Conservation (phyloP, 2,888 invertebrate genomes). For the Penaeus monodon region DNA sequence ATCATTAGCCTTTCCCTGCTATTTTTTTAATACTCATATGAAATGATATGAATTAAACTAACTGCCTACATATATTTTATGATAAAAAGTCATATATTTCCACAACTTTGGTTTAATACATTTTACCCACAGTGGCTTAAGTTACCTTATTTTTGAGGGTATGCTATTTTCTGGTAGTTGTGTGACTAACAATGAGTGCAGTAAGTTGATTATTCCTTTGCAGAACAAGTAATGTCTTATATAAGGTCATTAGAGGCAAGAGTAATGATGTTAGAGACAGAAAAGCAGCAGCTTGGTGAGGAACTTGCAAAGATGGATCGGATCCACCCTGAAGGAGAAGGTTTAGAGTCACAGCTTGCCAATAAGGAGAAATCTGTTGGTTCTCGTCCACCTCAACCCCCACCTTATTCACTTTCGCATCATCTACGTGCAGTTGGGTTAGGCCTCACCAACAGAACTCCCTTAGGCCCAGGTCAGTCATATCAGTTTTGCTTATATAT, state of each 20-base stretch:
- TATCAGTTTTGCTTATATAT: background rate
- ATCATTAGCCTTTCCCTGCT: too few relatives aligned
- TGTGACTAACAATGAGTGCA: too few relatives aligned
- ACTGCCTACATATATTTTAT: too few relatives aligned
- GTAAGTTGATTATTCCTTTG: background rate
- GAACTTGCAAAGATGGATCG: slow-evolving; percentile 47
- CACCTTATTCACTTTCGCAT: slow-evolving; percentile 62
- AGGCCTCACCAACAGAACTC: slow-evolving; percentile 53
- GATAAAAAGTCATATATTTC: too few relatives aligned
- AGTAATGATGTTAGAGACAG: slow-evolving; percentile 71
- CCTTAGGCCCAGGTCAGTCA: slow-evolving; percentile 53
- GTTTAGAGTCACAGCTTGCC: background rate
- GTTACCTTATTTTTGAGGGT: too few relatives aligned
- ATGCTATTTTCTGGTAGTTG: background rate
- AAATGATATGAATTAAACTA: too few relatives aligned
- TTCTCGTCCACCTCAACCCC: slow-evolving; percentile 32
- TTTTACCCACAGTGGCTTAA: too few relatives aligned
- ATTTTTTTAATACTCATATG: too few relatives aligned
- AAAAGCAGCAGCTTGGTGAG: slow-evolving; percentile 51
- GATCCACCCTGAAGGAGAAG: slow-evolving; percentile 57
- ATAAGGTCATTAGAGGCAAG: slow-evolving; percentile 84
- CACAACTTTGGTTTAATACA: too few relatives aligned
- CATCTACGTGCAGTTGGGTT: slow-evolving; percentile 63
- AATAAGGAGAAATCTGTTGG: slow-evolving; percentile 3
- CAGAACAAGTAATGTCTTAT: slow-evolving; percentile 91